Evolutionary conservation across 2,888 invertebrate genomes (phyloP).

Genomic region (Amaurobius ferox): DNA sequence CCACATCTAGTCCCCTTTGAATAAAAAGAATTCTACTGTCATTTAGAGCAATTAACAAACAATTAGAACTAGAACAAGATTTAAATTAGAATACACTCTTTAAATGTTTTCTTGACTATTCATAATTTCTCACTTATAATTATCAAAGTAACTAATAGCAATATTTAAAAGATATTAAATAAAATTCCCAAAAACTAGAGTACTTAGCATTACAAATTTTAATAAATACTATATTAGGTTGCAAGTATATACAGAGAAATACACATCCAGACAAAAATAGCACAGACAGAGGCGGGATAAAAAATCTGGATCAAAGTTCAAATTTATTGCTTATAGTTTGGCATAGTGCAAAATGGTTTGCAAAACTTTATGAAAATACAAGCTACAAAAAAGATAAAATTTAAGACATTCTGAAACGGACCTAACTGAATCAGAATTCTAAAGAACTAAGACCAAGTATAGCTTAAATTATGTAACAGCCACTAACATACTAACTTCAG

Average conservation of each 20-base stretch:
- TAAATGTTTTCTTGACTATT: too few species aligned
- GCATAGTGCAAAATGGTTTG: slow-evolving; percentile 69
- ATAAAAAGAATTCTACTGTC: too few species aligned
- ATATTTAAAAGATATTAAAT: too few species aligned
- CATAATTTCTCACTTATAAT: too few species aligned
- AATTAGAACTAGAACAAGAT: too few species aligned
- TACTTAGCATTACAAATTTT: neutral
- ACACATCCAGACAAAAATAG: slow-evolving; percentile 15
- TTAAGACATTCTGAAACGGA: slow-evolving; percentile 39
- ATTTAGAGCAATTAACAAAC: too few species aligned
- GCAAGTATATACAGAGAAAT: slow-evolving; percentile 5
- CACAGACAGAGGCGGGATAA: slow-evolving; percentile 3
- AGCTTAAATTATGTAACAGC: too few species aligned
- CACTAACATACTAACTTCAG: too few species aligned
- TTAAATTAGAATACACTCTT: too few species aligned
- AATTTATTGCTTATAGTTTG: slow-evolving; percentile 69
- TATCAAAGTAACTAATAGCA: too few species aligned
- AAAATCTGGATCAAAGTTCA: slow-evolving; percentile 28
- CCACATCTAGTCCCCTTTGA: too few species aligned
- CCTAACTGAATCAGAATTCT: slow-evolving; percentile 25
- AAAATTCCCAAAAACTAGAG: too few species aligned
- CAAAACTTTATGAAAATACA: slow-evolving; percentile 68
- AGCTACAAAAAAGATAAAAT: slow-evolving; percentile 67
- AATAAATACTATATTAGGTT: neutral
- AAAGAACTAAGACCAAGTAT: neutral